Base-by-base conservation (phyloP, 2,888 invertebrate species). In the Drosophila flavopinicola region DNA sequence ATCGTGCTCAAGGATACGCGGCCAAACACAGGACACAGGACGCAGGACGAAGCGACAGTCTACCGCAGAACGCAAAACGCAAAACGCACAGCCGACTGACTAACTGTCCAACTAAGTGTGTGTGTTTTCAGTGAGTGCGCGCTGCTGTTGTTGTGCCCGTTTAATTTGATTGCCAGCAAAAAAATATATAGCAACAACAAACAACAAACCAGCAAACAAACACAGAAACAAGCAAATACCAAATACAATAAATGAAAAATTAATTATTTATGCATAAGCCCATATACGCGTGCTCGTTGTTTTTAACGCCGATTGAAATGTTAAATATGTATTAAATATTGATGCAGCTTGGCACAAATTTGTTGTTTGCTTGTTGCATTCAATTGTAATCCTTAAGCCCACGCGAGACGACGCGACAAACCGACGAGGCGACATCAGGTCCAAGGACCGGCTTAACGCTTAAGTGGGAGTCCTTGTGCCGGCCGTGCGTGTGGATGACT, bases 1-100 rank as follows among this genome's bases (percentile, higher is more conserved):
- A 85, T 79, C 80, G 85, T 88, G 82, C 83, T 88, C 73, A 86
- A 87, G 88, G 89, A 85, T 88, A 88, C 89, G 88, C 87, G 78
- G 29, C 65, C 42, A 42, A 42, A 54, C 27, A 64, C 49, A 53
- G 10, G 4, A 35, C 17, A 51, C 13, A 56, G 38, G n/a, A n/a
- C n/a, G n/a, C 35, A 29, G 11, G n/a, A 47, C 24, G 20, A 33
- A 24, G 42, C 41, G 58, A 45, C 73, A 52, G 25, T 39, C 24
- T 38, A 70, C 52, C 44, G 37, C 47, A 41, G n/a, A n/a, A n/a
- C n/a, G n/a, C n/a, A n/a, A n/a, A n/a, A n/a, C n/a, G n/a, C n/a
- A 42, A 45, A 42, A 68, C 56, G 54, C 69, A 69, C 78, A 75
- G 35, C 25, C 67, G 71, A 70, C 30, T 66, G 24, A 51, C n/a